phyloP scores from a whole-genome alignment of 2,113 vertebrate genomes.

The Protobothrops mucrosquamatus region DNA sequence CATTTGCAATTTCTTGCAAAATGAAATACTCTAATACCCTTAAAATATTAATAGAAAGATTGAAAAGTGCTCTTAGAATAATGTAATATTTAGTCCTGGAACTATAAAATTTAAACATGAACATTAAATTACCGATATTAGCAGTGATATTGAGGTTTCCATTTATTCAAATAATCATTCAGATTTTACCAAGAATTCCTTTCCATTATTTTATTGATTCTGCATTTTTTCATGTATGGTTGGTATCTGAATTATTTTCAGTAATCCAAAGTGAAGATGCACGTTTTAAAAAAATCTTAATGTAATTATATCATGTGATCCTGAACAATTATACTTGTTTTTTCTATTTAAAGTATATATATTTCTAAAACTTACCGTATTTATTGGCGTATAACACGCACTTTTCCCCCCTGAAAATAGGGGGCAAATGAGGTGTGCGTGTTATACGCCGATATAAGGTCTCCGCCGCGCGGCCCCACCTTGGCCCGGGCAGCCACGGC shows the following conservation, averaged over 20 bases:
- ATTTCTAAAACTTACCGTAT: neutral
- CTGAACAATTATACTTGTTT: neutral
- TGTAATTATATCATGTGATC: neutral
- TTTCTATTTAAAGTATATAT: neutral
- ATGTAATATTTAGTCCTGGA: neutral
- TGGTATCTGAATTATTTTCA: neutral
- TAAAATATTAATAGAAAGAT: neutral
- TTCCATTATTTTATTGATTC: neutral
- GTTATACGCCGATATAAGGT: too few species aligned
- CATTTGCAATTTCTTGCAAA: neutral
- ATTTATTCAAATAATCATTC: neutral
- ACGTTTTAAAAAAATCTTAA: neutral
- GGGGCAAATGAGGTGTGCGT: too few species aligned
- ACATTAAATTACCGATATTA: neutral
- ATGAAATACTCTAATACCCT: neutral
- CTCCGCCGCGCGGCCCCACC: too few species aligned
- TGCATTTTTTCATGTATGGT: neutral
- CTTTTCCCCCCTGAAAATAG: too few species aligned
- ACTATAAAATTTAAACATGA: neutral
- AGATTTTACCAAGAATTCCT: neutral
- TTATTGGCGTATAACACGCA: too few species aligned
- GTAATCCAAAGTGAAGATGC: neutral
- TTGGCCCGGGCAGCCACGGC: too few species aligned
- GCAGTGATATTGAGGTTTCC: neutral
- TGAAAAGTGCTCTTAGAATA: neutral